Conservation (phyloP, 92 coral and sea anemone genomes). For the Palythoa grandis region DNA sequence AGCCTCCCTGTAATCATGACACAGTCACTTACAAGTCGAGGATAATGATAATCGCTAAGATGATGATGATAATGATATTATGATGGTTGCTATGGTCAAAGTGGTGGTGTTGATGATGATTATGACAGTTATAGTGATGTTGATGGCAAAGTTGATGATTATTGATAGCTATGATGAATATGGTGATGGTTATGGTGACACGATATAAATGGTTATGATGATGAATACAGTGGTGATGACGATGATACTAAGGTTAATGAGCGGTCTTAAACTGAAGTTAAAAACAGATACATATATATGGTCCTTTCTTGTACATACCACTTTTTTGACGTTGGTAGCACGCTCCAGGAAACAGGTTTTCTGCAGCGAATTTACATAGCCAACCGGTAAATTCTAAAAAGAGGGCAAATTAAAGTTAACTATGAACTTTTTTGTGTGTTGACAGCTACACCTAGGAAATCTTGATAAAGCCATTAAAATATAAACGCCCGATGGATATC, state of each 20-base stretch:
- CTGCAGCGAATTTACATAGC: constrained; percentile 50
- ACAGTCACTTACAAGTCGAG: not conserved
- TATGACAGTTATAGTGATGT: not conserved
- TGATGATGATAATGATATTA: not conserved
- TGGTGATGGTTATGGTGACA: not conserved
- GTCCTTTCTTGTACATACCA: constrained; percentile 42
- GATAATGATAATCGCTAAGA: not conserved
- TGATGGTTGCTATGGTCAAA: too few relatives aligned
- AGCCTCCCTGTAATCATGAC: too few relatives aligned
- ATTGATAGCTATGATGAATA: not conserved
- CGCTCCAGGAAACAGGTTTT: constrained; percentile 73
- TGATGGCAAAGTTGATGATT: too few relatives aligned
- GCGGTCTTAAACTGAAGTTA: not conserved
- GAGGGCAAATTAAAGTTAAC: not conserved
- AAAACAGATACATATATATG: not conserved
- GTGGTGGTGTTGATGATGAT: not conserved
- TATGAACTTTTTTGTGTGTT: not conserved
- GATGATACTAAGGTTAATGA: not conserved
- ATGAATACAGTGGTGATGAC: not conserved
- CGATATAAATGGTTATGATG: not conserved
- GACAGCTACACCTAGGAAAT: too few relatives aligned
- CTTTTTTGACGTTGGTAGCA: constrained; percentile 80
- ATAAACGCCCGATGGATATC: too few relatives aligned
- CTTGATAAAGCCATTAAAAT: too few relatives aligned
- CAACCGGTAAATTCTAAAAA: constrained; percentile 67